These are phyloP conservation scores for Lasioglossum lativentre DNA, from an alignment of 2,888 invertebrate species.

Conservation along the genomic window DNA sequence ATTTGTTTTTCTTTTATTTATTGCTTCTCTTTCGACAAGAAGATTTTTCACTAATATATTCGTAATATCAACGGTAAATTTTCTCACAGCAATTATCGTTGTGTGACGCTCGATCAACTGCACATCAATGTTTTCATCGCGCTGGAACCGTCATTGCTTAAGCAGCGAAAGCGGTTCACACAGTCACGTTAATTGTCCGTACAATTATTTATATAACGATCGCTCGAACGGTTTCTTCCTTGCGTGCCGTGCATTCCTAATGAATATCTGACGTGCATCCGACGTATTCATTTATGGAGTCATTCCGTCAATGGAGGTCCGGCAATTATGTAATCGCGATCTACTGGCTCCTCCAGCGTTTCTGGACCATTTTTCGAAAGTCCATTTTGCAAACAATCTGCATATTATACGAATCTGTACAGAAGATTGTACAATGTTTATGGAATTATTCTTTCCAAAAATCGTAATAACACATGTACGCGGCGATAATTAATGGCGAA, in stretches of 20 bases:
- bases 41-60: neutral
- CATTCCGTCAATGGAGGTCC: constrained; percentile 15
- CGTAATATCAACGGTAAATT: neutral
- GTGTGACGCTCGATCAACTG: neutral
- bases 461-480: neutral
- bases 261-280: constrained; percentile 45
- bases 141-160: neutral
- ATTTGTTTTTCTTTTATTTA: neutral
- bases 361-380: neutral
- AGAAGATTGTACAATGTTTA: neutral
- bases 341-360: neutral
- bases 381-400: neutral
- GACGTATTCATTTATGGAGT: constrained; percentile 24
- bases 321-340: constrained; percentile 52
- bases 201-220: constrained; percentile 62
- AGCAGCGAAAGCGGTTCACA: constrained; percentile 45
- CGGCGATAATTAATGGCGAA: constrained; percentile 13
- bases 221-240: constrained; percentile 23
- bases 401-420: neutral
- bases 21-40: neutral
- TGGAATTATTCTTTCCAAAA: neutral
- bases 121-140: constrained; percentile 25
- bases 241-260: constrained; percentile 47
- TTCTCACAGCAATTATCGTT: constrained; percentile 11
- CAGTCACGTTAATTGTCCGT: constrained; percentile 33